phyloP scores from a whole-genome alignment of 2,113 vertebrate genomes.

The Ptychochromis oligacanthus region DNA sequence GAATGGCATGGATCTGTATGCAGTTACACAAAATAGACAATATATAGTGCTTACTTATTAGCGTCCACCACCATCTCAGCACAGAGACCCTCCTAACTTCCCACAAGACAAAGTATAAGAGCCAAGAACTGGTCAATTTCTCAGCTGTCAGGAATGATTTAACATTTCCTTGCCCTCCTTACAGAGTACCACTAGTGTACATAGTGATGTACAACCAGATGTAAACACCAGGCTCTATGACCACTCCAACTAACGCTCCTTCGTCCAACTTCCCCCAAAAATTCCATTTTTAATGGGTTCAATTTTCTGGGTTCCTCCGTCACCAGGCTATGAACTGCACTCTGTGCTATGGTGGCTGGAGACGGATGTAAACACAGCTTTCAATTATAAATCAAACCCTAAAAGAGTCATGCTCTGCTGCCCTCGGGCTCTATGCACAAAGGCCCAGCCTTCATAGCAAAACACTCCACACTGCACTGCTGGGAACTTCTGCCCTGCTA shows the following conservation, averaged over 20 bases:
- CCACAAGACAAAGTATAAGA: conserved; percentile 6
- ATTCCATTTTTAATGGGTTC: conserved; percentile 38
- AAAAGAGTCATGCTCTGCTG: conserved; percentile 47
- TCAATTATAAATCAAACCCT: conserved; percentile 71
- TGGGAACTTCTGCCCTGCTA: conserved; percentile 31
- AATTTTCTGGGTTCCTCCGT: conserved; percentile 43
- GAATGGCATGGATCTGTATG: conserved; percentile 2
- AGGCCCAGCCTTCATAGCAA: conserved; percentile 51
- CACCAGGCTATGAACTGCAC: conserved; percentile 36
- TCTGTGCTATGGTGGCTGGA: conserved; percentile 39
- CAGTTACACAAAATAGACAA: background rate
- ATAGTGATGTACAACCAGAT: conserved; percentile 47
- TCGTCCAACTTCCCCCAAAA: background rate
- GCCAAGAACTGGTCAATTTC: conserved; percentile 42
- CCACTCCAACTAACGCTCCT: conserved; percentile 1
- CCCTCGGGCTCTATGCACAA: conserved; percentile 55
- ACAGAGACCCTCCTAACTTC: background rate
- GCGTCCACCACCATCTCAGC: conserved; percentile 16
- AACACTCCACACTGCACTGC: conserved; percentile 35
- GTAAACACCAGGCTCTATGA: conserved; percentile 53
- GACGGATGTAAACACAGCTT: conserved; percentile 71
- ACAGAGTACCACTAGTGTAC: conserved; percentile 33
- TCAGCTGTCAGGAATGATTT: conserved; percentile 65
- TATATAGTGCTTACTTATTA: conserved; percentile 46
- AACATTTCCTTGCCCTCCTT: conserved; percentile 50